A percentile compares a stretch with the other conserved stretches of the same genome.
Evolutionary conservation across 2,888 invertebrate species (phyloP).

Genomic region (Cryptocheilus praepositus): DNA sequence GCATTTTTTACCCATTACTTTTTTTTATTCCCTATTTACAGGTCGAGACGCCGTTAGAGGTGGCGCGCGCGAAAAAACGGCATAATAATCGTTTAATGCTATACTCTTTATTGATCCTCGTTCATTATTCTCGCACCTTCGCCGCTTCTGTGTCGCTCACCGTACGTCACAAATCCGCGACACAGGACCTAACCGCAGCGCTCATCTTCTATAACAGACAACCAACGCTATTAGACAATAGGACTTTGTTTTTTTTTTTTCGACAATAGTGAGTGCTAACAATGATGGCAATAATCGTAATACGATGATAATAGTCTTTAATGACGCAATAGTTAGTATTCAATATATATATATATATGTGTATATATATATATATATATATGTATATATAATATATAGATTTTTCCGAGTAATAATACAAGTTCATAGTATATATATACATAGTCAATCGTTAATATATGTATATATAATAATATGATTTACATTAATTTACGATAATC

Average conservation of each 20-base stretch:
- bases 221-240: conserved; percentile 68
- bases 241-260: conserved; percentile 51
- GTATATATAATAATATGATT: conserved; percentile 53
- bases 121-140: neutral
- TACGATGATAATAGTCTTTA: conserved; percentile 57
- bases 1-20: neutral
- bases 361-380: conserved; percentile 60
- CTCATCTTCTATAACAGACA: conserved; percentile 62
- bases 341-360: conserved; percentile 57
- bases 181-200: conserved; percentile 15
- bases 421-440: conserved; percentile 58
- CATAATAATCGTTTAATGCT: too few species aligned
- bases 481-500: conserved; percentile 65
- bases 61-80: neutral
- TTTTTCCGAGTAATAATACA: conserved; percentile 62
- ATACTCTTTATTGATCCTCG: neutral
- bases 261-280: conserved; percentile 54
- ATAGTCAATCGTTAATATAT: conserved; percentile 44
- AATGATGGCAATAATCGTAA: conserved; percentile 55
- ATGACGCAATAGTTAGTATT: conserved; percentile 54
- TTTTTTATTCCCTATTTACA: conserved; percentile 4
- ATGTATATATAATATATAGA: conserved; percentile 58
- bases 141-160: neutral
- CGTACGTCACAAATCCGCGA: too few species aligned
- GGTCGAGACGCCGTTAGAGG: conserved; percentile 3